A percentile compares a stretch with the other conserved stretches of the same genome.
Conservation (phyloP, 2,797 vertebrate genomes). For the Peromyscus nudipes region DNA sequence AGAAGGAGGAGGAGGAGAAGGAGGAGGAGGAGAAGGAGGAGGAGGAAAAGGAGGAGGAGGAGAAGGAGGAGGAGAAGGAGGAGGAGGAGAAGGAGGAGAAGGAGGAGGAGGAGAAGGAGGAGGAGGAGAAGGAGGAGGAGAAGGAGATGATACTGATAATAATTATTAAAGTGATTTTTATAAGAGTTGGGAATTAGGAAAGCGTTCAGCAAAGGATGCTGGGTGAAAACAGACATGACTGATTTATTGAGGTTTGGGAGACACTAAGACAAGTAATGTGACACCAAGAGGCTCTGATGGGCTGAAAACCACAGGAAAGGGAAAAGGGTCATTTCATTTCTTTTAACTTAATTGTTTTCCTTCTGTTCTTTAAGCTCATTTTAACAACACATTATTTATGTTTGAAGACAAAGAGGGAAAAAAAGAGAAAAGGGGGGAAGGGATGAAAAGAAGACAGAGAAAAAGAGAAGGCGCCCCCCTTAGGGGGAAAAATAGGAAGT, state of each 20-base stretch:
- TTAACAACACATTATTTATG: conserved; percentile 53
- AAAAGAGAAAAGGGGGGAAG: background rate
- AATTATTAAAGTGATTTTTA: background rate
- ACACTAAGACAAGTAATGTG: too few species aligned
- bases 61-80: too few species aligned
- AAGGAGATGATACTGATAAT: background rate
- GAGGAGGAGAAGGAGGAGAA: background rate
- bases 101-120: too few species aligned
- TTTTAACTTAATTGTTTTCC: conserved; percentile 33
- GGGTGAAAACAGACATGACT: background rate
- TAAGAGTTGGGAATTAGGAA: background rate
- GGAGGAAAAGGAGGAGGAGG: too few species aligned
- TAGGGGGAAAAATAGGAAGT: conserved; percentile 41
- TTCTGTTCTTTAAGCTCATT: conserved; percentile 26
- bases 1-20: too few species aligned
- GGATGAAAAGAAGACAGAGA: conserved; percentile 14
- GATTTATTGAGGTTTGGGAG: background rate
- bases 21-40: too few species aligned
- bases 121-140: too few species aligned
- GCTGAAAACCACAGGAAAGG: background rate
- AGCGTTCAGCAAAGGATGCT: background rate
- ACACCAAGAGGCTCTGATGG: background rate
- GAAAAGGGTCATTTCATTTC: background rate
- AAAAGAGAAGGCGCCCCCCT: background rate
- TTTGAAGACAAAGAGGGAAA: conserved; percentile 54